A percentile compares a stretch with the other conserved stretches of the same genome.
phyloP scores from a whole-genome alignment of 2,888 invertebrate genomes.

The Drosophila hawaiiensis region DNA sequence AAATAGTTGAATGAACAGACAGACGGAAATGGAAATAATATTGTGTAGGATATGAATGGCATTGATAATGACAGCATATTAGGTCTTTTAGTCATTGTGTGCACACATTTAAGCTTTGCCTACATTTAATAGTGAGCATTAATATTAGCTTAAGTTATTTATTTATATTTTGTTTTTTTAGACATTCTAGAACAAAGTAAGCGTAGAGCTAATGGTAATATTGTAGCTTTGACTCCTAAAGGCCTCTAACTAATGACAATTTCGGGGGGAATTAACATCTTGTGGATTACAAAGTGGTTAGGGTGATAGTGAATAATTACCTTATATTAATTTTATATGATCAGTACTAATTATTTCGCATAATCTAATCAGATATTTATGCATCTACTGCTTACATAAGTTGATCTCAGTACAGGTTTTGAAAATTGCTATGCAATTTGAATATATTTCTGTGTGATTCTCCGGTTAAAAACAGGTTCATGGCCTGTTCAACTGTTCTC shows the following conservation, averaged over 20 bases:
- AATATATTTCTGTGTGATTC: not conserved
- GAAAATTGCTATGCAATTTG: not conserved
- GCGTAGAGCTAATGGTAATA: not conserved
- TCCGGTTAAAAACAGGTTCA: not conserved
- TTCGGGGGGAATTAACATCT: not conserved
- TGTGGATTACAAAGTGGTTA: not conserved
- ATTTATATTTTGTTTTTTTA: not conserved
- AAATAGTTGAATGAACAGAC: conserved; percentile 16
- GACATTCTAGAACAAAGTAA: not conserved
- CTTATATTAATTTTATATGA: not conserved
- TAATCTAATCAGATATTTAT: not conserved
- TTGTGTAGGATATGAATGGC: conserved; percentile 55
- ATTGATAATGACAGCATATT: conserved; percentile 12
- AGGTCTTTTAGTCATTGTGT: not conserved
- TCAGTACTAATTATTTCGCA: not conserved
- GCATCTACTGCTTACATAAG: not conserved
- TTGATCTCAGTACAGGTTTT: not conserved
- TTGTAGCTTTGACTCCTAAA: not conserved
- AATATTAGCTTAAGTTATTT: not conserved
- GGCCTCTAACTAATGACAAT: not conserved
- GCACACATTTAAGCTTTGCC: conserved; percentile 1
- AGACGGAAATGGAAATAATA: conserved; percentile 6
- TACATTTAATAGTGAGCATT: not conserved
- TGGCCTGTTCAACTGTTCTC: not conserved
- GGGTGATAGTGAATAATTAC: not conserved